These are phyloP conservation scores for Machimus atricapillus DNA, from an alignment of 2,888 invertebrate genomes.

Conservation along the genomic window DNA sequence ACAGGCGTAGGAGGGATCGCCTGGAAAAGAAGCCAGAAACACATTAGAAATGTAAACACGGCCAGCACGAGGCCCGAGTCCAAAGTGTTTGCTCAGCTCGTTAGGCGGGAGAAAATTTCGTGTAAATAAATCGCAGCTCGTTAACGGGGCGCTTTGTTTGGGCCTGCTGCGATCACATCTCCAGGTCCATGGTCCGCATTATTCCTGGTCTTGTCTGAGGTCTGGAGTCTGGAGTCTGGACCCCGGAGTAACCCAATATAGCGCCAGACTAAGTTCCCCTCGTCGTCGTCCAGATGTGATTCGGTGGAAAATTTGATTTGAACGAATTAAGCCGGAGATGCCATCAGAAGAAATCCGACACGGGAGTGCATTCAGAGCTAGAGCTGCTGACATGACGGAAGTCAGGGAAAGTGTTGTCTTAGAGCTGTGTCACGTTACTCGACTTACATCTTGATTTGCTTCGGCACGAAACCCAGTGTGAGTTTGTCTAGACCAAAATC, in stretches of 20 bases:
- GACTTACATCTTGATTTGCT: background rate
- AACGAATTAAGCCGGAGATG: background rate
- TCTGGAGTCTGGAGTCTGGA: background rate
- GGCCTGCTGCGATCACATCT: background rate
- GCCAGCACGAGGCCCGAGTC: background rate
- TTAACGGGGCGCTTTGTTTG: constrained; percentile 6
- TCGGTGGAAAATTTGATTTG: background rate
- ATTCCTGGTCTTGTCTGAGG: background rate
- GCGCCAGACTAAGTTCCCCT: background rate
- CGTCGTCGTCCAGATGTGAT: background rate
- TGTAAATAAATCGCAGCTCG: constrained; percentile 28
- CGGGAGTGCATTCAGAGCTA: background rate
- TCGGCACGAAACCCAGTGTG: background rate
- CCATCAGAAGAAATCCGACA: background rate
- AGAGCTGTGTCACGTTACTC: background rate
- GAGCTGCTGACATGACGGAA: background rate
- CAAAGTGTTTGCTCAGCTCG: constrained; percentile 18
- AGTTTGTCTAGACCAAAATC: background rate
- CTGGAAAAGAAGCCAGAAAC: background rate
- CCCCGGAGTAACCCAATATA: background rate
- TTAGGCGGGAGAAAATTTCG: constrained; percentile 15
- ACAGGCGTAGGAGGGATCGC: background rate
- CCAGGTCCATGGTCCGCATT: background rate
- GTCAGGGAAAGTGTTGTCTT: background rate
- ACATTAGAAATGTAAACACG: background rate